A percentile compares a stretch with the other conserved stretches of the same genome.
Evolutionary conservation across 2,797 vertebrate species (phyloP).

Genomic region (Bufotes viridis): DNA sequence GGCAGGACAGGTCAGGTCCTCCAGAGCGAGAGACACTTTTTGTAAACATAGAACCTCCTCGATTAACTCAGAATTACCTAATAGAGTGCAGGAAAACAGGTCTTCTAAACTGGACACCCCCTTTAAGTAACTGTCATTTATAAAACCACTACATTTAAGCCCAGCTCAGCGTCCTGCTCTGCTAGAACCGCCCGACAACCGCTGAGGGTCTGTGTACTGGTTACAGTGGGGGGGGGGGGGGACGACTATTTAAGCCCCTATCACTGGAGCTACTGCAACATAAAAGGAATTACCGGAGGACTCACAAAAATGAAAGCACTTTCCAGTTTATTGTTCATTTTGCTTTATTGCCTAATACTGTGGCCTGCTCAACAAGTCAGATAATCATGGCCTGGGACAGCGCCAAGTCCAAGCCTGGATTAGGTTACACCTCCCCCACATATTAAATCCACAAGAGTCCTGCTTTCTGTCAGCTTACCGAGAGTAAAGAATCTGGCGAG

Average conservation of each 20-base stretch:
- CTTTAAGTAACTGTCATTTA: neutral
- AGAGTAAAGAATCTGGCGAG: neutral
- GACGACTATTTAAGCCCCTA: slow-evolving; percentile 9
- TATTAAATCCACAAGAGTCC: slow-evolving; percentile 17
- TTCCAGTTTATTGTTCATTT: slow-evolving; percentile 27
- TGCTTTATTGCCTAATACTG: neutral
- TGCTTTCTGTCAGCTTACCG: neutral
- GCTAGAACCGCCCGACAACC: neutral
- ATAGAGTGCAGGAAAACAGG: too few species aligned
- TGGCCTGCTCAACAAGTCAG: slow-evolving; percentile 47
- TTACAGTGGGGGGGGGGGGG: neutral
- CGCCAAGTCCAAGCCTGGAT: slow-evolving; percentile 47
- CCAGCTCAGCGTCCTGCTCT: neutral
- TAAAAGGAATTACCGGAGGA: slow-evolving; percentile 32
- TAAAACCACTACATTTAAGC: neutral
- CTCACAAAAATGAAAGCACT: neutral
- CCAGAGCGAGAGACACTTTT: too few species aligned
- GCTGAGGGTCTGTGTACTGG: neutral
- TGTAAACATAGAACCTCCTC: too few species aligned
- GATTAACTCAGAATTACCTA: too few species aligned
- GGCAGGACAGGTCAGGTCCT: too few species aligned
- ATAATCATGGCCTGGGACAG: slow-evolving; percentile 48
- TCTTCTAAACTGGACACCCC: neutral
- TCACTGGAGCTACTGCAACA: slow-evolving; percentile 57
- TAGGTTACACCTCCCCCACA: slow-evolving; percentile 36